Conservation (phyloP, 2,113 vertebrate genomes). For the Oreochromis spilurus region DNA sequence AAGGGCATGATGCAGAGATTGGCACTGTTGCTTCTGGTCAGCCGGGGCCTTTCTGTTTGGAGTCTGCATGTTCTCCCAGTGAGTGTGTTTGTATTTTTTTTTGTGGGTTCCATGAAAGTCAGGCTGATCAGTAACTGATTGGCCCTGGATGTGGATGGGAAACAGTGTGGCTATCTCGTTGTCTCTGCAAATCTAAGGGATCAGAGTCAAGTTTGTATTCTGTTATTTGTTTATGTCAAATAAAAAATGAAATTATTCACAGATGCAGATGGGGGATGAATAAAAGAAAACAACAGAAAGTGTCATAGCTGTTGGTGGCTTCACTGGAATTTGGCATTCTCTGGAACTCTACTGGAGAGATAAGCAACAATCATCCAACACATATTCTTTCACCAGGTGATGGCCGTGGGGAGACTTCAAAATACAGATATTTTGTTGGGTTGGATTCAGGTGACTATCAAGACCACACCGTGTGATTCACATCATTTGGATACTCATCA, state of each 20-base stretch:
- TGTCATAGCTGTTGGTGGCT: neutral
- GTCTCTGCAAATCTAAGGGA: neutral
- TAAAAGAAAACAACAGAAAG: neutral
- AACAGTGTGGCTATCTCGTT: neutral
- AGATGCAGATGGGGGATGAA: neutral
- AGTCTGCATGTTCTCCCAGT: neutral
- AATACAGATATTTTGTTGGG: neutral
- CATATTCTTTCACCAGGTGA: neutral
- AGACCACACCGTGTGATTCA: rapidly evolving
- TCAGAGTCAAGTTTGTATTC: neutral
- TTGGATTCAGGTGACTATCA: neutral
- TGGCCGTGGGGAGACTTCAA: neutral
- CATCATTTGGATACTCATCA: neutral
- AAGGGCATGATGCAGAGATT: neutral
- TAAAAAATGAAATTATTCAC: neutral
- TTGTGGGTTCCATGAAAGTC: neutral
- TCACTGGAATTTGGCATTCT: neutral
- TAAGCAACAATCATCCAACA: neutral
- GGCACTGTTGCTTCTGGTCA: neutral
- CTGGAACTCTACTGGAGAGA: neutral
- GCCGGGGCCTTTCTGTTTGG: neutral
- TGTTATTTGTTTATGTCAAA: neutral
- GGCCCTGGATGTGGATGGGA: neutral
- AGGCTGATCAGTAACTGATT: neutral
- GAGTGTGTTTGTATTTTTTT: neutral